Conservation (phyloP, 1,140 invertebrate genomes). For the Aphidius ervi region DNA sequence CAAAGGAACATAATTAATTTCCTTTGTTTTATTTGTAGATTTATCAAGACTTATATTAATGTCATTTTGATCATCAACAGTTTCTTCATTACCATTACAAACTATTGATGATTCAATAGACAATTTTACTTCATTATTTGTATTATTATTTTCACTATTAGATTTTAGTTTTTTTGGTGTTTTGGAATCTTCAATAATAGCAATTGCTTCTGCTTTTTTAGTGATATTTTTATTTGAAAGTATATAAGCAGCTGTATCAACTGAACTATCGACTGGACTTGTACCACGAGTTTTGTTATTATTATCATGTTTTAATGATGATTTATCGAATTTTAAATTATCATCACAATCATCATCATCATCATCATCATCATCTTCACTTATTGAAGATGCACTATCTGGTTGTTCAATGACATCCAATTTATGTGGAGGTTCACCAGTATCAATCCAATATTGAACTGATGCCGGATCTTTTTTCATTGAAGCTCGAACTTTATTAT, state of each 20-base stretch:
- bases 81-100: no score
- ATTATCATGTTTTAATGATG: neutral
- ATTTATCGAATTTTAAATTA: neutral
- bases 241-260: constrained; percentile 40
- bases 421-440: constrained; percentile 33
- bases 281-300: constrained; percentile 5
- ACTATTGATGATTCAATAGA: neutral
- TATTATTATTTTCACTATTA: neutral
- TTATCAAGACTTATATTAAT: no score
- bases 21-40: no score
- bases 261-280: constrained; percentile 29
- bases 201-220: constrained; percentile 32
- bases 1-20: no score
- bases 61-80: no score
- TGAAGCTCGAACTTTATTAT: constrained; percentile 14
- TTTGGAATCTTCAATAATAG: constrained; percentile 34
- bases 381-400: constrained; percentile 23
- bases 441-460: constrained; percentile 42
- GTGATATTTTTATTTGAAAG: constrained; percentile 37
- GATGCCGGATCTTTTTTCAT: constrained; percentile 30
- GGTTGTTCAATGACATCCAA: constrained; percentile 14
- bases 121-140: neutral
- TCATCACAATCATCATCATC: neutral
- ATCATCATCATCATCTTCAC: constrained; percentile 18
- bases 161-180: neutral